These are phyloP conservation scores for Magallana angulata DNA, from an alignment of 1,140 invertebrate species.

Conservation along the genomic window DNA sequence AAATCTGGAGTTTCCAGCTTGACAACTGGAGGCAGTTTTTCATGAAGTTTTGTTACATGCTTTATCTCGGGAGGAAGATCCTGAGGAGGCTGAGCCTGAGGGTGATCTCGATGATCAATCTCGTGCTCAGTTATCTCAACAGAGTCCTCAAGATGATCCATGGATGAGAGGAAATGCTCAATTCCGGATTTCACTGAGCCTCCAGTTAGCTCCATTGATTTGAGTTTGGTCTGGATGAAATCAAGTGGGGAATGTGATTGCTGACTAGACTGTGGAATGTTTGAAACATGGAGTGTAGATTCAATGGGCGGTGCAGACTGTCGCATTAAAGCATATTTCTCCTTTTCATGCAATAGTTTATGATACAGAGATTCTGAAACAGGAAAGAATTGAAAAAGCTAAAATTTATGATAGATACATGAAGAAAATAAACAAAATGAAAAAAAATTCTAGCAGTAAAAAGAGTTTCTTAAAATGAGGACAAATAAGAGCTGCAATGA, in stretches of 20 bases:
- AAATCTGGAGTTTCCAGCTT: slow-evolving; percentile 67
- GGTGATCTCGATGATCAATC: slow-evolving; percentile 17
- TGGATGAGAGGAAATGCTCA: slow-evolving; percentile 43
- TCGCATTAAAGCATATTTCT: slow-evolving; percentile 36
- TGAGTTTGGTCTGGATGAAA: slow-evolving; percentile 32
- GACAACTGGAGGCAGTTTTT: slow-evolving; percentile 68
- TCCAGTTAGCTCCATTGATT: not conserved
- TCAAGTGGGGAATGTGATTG: slow-evolving; percentile 27
- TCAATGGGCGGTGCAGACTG: not conserved
- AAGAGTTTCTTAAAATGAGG: too few species aligned
- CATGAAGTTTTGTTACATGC: slow-evolving; percentile 3
- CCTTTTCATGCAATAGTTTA: slow-evolving; percentile 21
- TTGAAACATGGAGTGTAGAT: not conserved
- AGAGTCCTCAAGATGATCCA: slow-evolving; percentile 46
- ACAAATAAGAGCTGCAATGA: too few species aligned
- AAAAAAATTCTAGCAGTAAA: too few species aligned
- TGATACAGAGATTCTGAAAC: slow-evolving; percentile 45
- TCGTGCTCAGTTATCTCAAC: slow-evolving; percentile 36
- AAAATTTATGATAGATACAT: too few species aligned
- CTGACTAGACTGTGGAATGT: not conserved
- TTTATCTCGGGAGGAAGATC: slow-evolving; percentile 50
- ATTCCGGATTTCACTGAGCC: slow-evolving; percentile 5
- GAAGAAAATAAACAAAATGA: too few species aligned
- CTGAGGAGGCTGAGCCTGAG: slow-evolving; percentile 6
- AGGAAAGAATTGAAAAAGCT: not conserved